phyloP scores from a whole-genome alignment of 2,888 invertebrate species.

The Ceriagrion tenellum region DNA sequence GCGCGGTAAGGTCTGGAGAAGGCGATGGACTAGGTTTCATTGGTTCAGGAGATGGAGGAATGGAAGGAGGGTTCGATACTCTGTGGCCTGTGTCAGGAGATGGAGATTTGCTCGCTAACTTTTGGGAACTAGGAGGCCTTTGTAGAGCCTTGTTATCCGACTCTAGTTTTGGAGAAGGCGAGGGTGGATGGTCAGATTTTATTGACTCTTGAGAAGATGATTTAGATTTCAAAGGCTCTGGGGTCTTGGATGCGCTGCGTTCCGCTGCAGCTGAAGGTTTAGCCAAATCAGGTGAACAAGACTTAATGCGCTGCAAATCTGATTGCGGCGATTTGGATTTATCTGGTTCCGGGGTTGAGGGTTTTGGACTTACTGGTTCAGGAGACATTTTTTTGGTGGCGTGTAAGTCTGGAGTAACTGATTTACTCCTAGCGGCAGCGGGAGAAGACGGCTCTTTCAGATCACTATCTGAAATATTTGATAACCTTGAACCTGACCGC shows the following conservation, averaged over 20 bases:
- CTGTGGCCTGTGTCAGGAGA: constrained; percentile 53
- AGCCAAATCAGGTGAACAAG: constrained; percentile 18
- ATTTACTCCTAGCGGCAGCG: neutral
- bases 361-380: neutral
- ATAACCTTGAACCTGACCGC: constrained; percentile 33
- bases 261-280: neutral
- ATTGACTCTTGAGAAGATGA: constrained; percentile 34
- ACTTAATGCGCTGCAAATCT: neutral
- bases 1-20: neutral
- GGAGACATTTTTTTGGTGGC: constrained; percentile 11
- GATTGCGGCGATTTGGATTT: neutral
- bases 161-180: constrained; percentile 20
- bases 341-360: constrained; percentile 34
- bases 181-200: neutral
- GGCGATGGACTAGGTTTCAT: constrained; percentile 25
- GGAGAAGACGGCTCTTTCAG: neutral
- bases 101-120: constrained; percentile 48
- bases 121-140: constrained; percentile 14
- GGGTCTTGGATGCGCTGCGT: constrained; percentile 1
- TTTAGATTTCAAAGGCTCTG: constrained; percentile 42
- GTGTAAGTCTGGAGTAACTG: neutral
- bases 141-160: neutral
- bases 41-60: constrained; percentile 41
- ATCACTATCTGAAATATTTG: constrained; percentile 28
- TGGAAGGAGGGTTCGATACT: constrained; percentile 6